Evolutionary conservation across 2,797 vertebrate genomes (phyloP).

Genomic region (Leptodactylus fallax): DNA sequence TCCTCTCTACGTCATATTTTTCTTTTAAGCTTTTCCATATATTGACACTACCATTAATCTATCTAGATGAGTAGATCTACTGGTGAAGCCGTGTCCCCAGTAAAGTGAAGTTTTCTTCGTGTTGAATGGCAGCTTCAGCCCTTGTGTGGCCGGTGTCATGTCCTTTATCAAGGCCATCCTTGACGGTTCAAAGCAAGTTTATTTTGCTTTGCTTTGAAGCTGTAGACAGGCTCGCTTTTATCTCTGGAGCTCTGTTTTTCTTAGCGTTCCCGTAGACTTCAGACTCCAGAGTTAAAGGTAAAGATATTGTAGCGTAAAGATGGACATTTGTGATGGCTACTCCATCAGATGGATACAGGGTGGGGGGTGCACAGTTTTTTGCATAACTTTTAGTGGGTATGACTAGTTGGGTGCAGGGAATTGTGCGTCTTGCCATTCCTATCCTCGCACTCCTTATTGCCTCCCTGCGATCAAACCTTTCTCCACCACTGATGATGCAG

Average conservation of each 20-base stretch:
- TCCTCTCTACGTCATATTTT: too few species aligned
- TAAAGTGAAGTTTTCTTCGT: not conserved
- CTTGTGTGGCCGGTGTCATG: not conserved
- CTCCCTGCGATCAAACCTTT: conserved; percentile 30
- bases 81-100: too few species aligned
- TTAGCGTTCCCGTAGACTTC: not conserved
- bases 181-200: conserved; percentile 15
- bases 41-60: not conserved
- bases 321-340: not conserved
- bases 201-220: conserved; percentile 3
- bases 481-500: conserved; percentile 54
- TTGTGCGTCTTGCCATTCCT: conserved; percentile 35
- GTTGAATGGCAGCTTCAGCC: not conserved
- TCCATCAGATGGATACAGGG: not conserved
- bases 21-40: not conserved
- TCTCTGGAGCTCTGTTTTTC: conserved; percentile 12
- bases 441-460: conserved; percentile 22
- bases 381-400: too few species aligned
- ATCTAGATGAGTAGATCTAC: not conserved
- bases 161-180: conserved; percentile 17
- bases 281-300: not conserved
- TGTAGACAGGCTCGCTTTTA: not conserved
- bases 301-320: not conserved
- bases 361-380: not conserved
- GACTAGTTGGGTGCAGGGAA: not conserved